Base-by-base conservation (phyloP, 2,888 invertebrate species). In the Leucozona laternaria region DNA sequence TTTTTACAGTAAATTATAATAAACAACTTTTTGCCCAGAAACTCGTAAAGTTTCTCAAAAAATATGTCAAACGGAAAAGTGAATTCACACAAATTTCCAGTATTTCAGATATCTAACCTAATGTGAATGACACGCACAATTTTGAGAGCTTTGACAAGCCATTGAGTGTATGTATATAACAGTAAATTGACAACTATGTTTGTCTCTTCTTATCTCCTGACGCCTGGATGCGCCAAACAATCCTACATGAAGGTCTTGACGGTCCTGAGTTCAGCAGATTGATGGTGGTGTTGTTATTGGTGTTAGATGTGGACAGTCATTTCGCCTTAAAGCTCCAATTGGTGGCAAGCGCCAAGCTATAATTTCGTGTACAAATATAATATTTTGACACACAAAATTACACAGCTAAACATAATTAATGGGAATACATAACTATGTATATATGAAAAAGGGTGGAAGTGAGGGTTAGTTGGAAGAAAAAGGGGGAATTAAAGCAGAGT, bases 301-400 rank as follows among this genome's bases (percentile, higher is more conserved):
- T 34, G 13, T 45, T 48, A 45, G 66, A 48, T 17, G 48, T 48
- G 66, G 48, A 66, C 48, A 66, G 20, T 31, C 3, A 66, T 66
- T 66, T 48, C 25, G 60, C 57, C 76, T 60, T 15, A 70, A 71
- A 76, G 84, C 75, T 71, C 62, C 71, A 31, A 25, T 37, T 34
- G 53, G 31, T 70, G 70, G 68, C 73, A 53, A 83, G 73, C 83
- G 79, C 75, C 79, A 43, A 58, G 48, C 76, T 55, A 66, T 60
- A 80, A 76, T 71, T 76, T 80, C 37, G 48, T 28, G 53, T 55
- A 64, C 15, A 22, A 22, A 25, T 53, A 66, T 77, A 81, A 73
- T 73, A 85, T 85, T 73, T 73, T 58, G 81, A 50, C 77, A 80
- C 72, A 80, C 60, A 68, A 85, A 81, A 81, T 77, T 81, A 81